Evolutionary conservation across 2,888 invertebrate genomes (phyloP), one percentile per base, ranked within the genome.

Genomic region (Uropetala carovei): DNA sequence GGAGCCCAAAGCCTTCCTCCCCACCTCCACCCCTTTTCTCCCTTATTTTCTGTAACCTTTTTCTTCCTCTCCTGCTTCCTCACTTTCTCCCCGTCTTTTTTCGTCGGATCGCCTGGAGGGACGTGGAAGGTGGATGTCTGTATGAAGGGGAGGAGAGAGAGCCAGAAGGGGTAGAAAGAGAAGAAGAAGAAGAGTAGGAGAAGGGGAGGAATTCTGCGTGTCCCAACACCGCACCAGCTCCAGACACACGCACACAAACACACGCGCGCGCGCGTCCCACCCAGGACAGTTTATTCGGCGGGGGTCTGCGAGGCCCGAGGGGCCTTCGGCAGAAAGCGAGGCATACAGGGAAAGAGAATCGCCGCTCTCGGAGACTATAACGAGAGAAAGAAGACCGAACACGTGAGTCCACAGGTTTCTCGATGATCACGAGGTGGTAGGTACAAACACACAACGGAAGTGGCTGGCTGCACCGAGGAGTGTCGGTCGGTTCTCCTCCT

Each of bases 91-190:
- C 57, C 18, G 16, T 30, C 83, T 83, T 43, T 18, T 83, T 30
- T 16, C 22, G 10, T 81, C 81, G 83, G 83, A 30, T 56, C 84
- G n/a, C 82, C 84, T n/a, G 56, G 57, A 57, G 13, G 84, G 84
- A 22, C n/a, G 57, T 84, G 18, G 84, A 57, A 57, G 57, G 84
- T 56, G 56, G 18, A 16, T n/a, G 9, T n/a, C 57, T 56, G 84
- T 8, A 57, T 18, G 56, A 22, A 85, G 58, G n/a, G 59, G n/a
- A 14, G 11, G 30, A 82, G 82, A 30, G 18, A 2, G 82, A 22
- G 30, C 13, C 0, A 5, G 43, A 43, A 43, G 43, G 43, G 43
- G 43, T 43, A 43, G 43, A n/a, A 16, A 18, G 75, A 18, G 64
- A 18, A 64, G 64, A 5, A 7, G 64, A 1, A 16, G 83, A 16